These are phyloP conservation scores for Quadroppia sp. DNA, from an alignment of 2,888 invertebrate genomes.

Conservation along the genomic window DNA sequence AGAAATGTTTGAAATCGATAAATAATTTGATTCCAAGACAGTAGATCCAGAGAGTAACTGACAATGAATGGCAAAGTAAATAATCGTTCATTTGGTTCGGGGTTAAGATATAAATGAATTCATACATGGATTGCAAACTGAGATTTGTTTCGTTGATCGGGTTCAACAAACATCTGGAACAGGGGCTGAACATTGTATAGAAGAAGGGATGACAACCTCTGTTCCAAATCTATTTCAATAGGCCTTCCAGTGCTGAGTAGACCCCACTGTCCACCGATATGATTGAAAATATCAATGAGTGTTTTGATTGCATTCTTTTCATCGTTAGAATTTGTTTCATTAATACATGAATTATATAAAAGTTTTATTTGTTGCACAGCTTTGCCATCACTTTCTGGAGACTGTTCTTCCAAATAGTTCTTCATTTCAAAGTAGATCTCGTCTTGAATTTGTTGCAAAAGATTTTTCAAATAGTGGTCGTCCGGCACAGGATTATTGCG, in stretches of 20 bases:
- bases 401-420: conserved; percentile 46
- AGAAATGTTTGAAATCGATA: conserved; percentile 39
- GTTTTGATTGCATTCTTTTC: conserved; percentile 48
- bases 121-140: conserved; percentile 55
- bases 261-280: conserved; percentile 52
- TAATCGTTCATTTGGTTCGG: not conserved
- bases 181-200: conserved; percentile 53
- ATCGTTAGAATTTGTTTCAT: conserved; percentile 48
- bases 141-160: conserved; percentile 55
- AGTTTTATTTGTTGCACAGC: conserved; percentile 52
- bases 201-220: conserved; percentile 48
- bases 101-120: not conserved
- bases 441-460: conserved; percentile 54
- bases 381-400: conserved; percentile 48
- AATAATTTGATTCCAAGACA: conserved; percentile 51
- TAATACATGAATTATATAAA: conserved; percentile 53
- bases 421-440: conserved; percentile 53
- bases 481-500: conserved; percentile 53
- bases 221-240: conserved; percentile 42
- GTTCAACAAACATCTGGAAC: conserved; percentile 51
- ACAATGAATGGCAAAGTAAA: not conserved
- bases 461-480: conserved; percentile 52
- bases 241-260: conserved; percentile 46
- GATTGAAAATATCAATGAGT: conserved; percentile 50
- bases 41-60: conserved; percentile 54